These are phyloP conservation scores for Drosophila tristis DNA, from an alignment of 1,140 invertebrate genomes.

Conservation along the genomic window DNA sequence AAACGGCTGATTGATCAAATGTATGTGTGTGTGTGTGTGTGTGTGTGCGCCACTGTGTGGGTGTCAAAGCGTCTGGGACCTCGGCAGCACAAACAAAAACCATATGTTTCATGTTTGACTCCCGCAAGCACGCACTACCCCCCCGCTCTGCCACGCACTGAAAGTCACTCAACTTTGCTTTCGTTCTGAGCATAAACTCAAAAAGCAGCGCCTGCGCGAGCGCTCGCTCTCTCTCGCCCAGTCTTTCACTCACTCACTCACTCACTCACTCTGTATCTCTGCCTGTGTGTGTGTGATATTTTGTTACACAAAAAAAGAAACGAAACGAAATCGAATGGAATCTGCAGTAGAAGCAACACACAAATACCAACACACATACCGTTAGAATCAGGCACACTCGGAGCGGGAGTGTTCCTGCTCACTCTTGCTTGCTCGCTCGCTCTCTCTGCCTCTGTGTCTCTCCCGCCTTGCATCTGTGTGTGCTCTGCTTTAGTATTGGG, in stretches of 20 bases:
- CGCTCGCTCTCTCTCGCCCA: not conserved
- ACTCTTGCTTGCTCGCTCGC: not conserved
- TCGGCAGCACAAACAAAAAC: constrained; percentile 72
- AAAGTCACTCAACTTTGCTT: constrained; percentile 55
- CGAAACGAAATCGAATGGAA: constrained; percentile 58
- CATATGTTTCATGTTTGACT: constrained; percentile 72
- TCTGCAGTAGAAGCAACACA: constrained; percentile 57
- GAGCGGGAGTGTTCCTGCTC: not conserved
- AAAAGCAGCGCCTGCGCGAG: constrained; percentile 55
- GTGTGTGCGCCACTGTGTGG: constrained; percentile 23
- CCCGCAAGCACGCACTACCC: constrained; percentile 24
- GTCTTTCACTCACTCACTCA: constrained; percentile 6
- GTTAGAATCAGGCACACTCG: constrained; percentile 12
- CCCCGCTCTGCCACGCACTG: not conserved
- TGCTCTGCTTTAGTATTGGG: constrained; percentile 5
- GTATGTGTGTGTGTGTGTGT: constrained; percentile 28
- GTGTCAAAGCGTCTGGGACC: constrained; percentile 10
- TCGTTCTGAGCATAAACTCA: constrained; percentile 68
- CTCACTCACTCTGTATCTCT: not conserved
- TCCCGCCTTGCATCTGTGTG: constrained; percentile 14
- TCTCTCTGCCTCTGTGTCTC: constrained; percentile 1
- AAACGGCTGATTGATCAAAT: constrained; percentile 55
- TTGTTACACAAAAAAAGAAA: constrained; percentile 75
- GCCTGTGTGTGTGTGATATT: constrained; percentile 65
- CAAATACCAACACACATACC: too few relatives aligned